Evolutionary conservation across 2,113 vertebrate genomes (phyloP).

Genomic region (Gavia stellata): DNA sequence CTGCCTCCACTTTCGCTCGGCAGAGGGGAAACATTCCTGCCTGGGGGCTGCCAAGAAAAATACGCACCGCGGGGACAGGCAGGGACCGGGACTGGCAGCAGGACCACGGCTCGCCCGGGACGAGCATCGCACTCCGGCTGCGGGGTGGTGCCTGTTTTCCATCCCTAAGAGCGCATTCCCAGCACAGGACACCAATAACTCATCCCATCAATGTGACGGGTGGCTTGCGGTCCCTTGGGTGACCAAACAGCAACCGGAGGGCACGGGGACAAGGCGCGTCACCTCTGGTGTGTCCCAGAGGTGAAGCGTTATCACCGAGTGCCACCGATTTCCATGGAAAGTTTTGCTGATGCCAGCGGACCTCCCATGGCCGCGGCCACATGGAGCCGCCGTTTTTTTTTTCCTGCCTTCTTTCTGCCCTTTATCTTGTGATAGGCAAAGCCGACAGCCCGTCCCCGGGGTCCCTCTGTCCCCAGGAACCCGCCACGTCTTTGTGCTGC

Average conservation of each 20-base stretch:
- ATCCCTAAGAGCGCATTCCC: not conserved
- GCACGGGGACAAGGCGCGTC: not conserved
- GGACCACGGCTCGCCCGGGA: not conserved
- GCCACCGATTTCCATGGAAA: not conserved
- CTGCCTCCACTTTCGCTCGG: constrained; percentile 48
- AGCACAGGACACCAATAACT: accelerated
- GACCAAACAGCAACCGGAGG: not conserved
- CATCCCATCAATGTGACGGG: accelerated
- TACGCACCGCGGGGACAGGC: not conserved
- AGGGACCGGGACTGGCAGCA: not conserved
- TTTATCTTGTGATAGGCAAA: not conserved
- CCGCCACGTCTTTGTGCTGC: not conserved
- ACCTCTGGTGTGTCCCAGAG: not conserved
- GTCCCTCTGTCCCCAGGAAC: not conserved
- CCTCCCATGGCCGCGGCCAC: not conserved
- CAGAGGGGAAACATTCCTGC: constrained; percentile 44
- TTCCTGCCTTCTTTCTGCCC: not conserved
- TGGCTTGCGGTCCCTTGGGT: not conserved
- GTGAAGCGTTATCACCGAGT: not conserved
- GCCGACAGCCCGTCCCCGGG: not conserved
- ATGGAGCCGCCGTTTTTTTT: accelerated
- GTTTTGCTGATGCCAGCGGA: not conserved
- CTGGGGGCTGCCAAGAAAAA: constrained; percentile 9
- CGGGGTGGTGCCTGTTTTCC: accelerated
- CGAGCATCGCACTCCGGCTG: accelerated